Percentiles rank a stretch among this genome's conserved stretches.
Evolutionary conservation across 1,140 invertebrate genomes (phyloP).

Genomic region (Asobara japonica): DNA sequence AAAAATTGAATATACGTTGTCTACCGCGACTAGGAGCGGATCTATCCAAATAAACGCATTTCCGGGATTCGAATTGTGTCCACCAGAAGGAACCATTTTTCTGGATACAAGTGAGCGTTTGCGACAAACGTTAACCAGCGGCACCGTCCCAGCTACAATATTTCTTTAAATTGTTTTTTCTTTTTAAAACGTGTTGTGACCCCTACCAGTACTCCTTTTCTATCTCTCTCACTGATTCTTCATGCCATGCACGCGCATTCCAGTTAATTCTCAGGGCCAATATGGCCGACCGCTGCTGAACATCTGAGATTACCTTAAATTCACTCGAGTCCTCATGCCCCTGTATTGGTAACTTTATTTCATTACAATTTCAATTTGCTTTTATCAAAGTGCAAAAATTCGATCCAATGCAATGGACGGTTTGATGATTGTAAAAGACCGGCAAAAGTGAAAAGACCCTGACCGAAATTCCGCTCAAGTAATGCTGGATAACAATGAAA

Average conservation of each 20-base stretch:
- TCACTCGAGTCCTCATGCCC: no score
- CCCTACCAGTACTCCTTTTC: not conserved
- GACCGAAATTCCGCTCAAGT: conserved; percentile 59
- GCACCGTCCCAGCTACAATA: not conserved
- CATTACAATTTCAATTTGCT: no score
- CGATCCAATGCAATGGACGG: no score
- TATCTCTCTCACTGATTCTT: conserved; percentile 20
- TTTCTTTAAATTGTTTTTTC: not conserved
- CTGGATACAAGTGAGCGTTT: no score
- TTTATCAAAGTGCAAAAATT: no score
- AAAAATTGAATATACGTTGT: no score
- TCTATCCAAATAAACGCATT: no score
- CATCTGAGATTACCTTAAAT: not conserved
- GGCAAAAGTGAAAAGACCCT: conserved; percentile 55
- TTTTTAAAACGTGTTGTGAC: conserved; percentile 5
- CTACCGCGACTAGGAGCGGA: no score
- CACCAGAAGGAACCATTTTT: no score
- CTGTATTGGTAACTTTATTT: no score
- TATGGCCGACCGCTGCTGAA: conserved; percentile 12
- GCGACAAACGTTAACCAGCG: not conserved
- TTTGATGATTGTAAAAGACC: no score
- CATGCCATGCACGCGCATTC: conserved; percentile 51
- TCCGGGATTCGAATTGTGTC: no score
- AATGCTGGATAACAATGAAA: conserved; percentile 9
- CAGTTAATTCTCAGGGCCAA: conserved; percentile 39